Evolutionary conservation across 2,888 invertebrate genomes (phyloP).

Genomic region (Microchrysa polita): DNA sequence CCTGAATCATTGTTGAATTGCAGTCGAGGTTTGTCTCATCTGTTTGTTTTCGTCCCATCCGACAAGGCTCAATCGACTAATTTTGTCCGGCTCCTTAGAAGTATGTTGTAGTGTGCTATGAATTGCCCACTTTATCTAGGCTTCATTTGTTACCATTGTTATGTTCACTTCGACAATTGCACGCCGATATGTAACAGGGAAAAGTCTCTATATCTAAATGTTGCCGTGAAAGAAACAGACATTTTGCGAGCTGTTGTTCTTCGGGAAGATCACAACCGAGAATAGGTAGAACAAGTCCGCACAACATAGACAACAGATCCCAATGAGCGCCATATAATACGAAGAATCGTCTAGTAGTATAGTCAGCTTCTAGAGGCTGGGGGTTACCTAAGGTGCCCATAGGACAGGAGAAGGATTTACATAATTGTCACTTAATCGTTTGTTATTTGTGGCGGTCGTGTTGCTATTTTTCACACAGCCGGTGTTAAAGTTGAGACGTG

Average conservation of each 20-base stretch:
- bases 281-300: constrained; percentile 38
- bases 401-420: constrained; percentile 48
- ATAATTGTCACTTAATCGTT: constrained; percentile 52
- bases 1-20: constrained; percentile 43
- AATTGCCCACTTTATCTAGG: constrained; percentile 42
- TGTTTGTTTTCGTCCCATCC: constrained; percentile 63
- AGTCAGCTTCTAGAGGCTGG: constrained; percentile 3
- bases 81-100: constrained; percentile 53
- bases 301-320: not conserved
- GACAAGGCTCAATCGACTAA: constrained; percentile 59
- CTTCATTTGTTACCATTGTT: constrained; percentile 42
- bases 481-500: constrained; percentile 51
- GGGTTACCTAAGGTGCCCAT: constrained; percentile 34
- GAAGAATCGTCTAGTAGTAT: no score
- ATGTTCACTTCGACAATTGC: constrained; percentile 36
- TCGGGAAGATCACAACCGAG: constrained; percentile 28
- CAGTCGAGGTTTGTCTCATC: constrained; percentile 60
- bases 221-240: constrained; percentile 11
- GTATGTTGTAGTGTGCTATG: constrained; percentile 21
- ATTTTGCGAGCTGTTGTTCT: constrained; percentile 38
- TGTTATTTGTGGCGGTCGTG: constrained; percentile 51
- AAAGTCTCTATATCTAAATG: constrained; percentile 37
- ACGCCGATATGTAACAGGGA: constrained; percentile 36
- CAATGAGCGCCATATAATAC: constrained; percentile 39
- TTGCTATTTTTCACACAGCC: constrained; percentile 50